phyloP scores from a whole-genome alignment of 2,888 invertebrate genomes.

The Noctua comes region DNA sequence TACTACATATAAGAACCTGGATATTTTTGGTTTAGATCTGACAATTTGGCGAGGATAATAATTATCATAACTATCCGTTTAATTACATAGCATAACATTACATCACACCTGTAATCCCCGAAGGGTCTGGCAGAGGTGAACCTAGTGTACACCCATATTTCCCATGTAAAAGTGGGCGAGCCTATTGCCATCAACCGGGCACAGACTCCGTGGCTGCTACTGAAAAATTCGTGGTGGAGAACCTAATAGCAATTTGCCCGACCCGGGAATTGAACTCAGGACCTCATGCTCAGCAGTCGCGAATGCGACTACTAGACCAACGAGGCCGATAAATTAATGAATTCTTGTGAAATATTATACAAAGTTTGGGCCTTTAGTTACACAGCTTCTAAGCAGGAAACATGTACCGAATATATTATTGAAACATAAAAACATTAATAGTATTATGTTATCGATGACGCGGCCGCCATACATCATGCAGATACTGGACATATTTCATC shows the following conservation, averaged over 20 bases:
- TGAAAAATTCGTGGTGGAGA: no score
- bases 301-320: no score
- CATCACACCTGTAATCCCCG: no score
- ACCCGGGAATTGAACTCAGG: no score
- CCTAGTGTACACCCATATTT: no score
- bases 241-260: no score
- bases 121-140: no score
- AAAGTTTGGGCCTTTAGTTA: background rate
- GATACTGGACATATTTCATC: conserved; percentile 41
- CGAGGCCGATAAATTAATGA: background rate
- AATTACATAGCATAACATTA: no score
- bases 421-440: conserved; percentile 14
- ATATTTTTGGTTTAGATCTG: background rate
- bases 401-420: conserved; percentile 19
- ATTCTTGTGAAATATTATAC: background rate
- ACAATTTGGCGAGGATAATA: background rate
- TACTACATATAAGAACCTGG: background rate
- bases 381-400: background rate
- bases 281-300: no score
- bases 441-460: conserved; percentile 19
- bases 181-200: no score
- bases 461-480: conserved; percentile 36
- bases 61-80: background rate
- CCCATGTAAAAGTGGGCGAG: no score
- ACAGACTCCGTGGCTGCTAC: no score